Evolutionary conservation across 2,113 vertebrate species (phyloP), one percentile per base, ranked within the genome.

Genomic region (Amblyopsis rosae): DNA sequence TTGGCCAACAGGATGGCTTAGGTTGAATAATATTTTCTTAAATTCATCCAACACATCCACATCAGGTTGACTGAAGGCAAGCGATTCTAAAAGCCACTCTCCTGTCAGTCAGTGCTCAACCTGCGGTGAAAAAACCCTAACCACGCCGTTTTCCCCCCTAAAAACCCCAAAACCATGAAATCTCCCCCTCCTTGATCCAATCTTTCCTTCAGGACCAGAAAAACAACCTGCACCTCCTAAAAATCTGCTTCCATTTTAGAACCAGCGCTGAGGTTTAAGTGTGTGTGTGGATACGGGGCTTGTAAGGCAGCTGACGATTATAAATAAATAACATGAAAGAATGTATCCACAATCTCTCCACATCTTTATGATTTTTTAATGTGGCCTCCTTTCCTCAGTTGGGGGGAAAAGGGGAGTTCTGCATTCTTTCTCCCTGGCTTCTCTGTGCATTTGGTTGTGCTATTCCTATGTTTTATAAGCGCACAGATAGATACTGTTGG

Each of bases 181-280:
- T 83, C 74, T 71, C 81, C 73, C 61, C 59, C 55, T 77, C 72
- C 76, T 82, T 77, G 70, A 82, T 87, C 82, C 75, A 87, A 87
- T 86, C 74, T 82, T 84, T 87, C 81, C 81, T 83, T 69, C 65
- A 79, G 80, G 82, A 78, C 75, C 82, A 79, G 58, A 84, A 86
- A 82, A 90, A 85, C 81, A 86, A 73, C 75, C 75, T 79, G 50
- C 82, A 82, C 86, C 85, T 86, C 80, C 80, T 79, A 80, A 64
- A 86, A 90, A 88, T 92, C 90, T 93, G 92, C 77, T 91, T 92
- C 83, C 71, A 90, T 87, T 93, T 92, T 92, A 69, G 77, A 70
- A 71, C 70, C 32, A 67, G 84, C 69, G 58, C 73, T 77, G 76
- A 70, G 67, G 76, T 86, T 68, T 58, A 15, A 11, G 49, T 51